A percentile compares a stretch with the other conserved stretches of the same genome.
Evolutionary conservation across 1,140 invertebrate genomes (phyloP).

Genomic region (Linepithema humile): DNA sequence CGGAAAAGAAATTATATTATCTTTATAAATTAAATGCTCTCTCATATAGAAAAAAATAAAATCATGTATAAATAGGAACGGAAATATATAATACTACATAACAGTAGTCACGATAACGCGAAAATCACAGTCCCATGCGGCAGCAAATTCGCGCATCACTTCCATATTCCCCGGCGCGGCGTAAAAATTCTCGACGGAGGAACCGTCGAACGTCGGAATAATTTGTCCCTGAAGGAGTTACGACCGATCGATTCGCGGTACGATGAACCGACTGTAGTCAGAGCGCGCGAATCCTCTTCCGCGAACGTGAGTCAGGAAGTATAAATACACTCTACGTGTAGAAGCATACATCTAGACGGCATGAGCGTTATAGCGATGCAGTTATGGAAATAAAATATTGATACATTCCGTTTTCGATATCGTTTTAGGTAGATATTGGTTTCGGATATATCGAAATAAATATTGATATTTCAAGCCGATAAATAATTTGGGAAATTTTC

Average conservation of each 20-base stretch:
- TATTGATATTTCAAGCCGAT: conserved; percentile 47
- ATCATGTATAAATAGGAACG: neutral
- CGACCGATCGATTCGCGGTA: conserved; percentile 51
- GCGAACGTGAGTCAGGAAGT: conserved; percentile 46
- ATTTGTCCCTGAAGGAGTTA: conserved; percentile 59
- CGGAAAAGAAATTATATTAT: neutral
- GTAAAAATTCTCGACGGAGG: conserved; percentile 50
- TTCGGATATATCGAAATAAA: conserved; percentile 35
- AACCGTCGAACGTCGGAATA: conserved; percentile 48
- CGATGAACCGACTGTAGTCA: conserved; percentile 47
- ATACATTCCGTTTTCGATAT: conserved; percentile 47
- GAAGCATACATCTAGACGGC: neutral
- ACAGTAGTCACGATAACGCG: neutral
- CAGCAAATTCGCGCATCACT: conserved; percentile 44
- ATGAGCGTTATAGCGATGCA: conserved; percentile 26
- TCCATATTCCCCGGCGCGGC: conserved; percentile 29
- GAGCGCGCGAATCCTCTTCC: conserved; percentile 39
- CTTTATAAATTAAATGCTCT: neutral
- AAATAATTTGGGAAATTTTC: conserved; percentile 24
- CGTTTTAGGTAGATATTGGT: conserved; percentile 47
- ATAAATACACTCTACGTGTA: conserved; percentile 46
- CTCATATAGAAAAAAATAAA: neutral
- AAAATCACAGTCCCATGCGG: conserved; percentile 24
- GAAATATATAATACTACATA: neutral
- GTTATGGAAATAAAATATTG: conserved; percentile 56